A percentile compares a stretch with the other conserved stretches of the same genome.
phyloP scores from a whole-genome alignment of 1,140 invertebrate species.

The Pentalonia nigronervosa region DNA sequence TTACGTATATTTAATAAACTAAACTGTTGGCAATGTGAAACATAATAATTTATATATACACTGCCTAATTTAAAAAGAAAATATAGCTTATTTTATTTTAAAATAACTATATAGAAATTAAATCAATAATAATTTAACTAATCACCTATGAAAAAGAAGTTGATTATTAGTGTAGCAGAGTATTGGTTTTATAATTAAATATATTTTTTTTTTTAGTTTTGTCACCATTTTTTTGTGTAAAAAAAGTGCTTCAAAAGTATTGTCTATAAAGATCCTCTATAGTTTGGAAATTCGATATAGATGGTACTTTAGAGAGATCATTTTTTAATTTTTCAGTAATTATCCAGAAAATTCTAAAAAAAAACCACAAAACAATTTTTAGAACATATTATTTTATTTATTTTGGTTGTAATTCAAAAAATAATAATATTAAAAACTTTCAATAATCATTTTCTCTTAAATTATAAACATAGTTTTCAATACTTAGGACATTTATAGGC shows the following conservation, averaged over 20 bases:
- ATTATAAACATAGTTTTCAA: not conserved
- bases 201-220: not conserved
- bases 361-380: not conserved
- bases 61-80: not conserved
- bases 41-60: not conserved
- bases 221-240: not conserved
- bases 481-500: not conserved
- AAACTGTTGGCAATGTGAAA: not conserved
- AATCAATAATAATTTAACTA: not conserved
- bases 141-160: not conserved
- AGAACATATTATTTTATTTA: not conserved
- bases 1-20: not conserved
- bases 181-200: not conserved
- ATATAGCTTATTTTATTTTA: not conserved
- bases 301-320: not conserved
- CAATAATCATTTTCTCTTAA: not conserved
- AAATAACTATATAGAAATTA: not conserved
- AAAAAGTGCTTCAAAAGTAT: not conserved
- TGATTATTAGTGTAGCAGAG: not conserved
- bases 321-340: not conserved
- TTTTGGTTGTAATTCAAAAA: not conserved
- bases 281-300: not conserved
- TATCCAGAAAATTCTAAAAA: not conserved
- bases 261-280: not conserved
- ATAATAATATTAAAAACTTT: not conserved